A percentile compares a stretch with the other conserved stretches of the same genome.
Conservation (phyloP, 2,888 invertebrate species). For the Alitta virens region DNA sequence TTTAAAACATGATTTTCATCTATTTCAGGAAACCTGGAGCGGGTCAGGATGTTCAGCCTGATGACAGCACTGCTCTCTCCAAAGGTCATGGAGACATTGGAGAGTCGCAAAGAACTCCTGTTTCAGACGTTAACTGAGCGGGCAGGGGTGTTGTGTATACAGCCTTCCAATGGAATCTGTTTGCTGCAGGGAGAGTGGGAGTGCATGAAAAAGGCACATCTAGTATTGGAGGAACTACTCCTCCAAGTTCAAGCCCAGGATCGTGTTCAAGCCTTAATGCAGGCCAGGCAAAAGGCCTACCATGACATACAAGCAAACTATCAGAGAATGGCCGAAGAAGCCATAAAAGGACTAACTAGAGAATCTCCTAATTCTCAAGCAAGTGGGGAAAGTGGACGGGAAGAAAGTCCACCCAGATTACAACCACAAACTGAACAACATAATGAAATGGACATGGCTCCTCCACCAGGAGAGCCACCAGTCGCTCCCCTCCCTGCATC, state of each 20-base stretch:
- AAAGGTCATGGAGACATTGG: conserved; percentile 21
- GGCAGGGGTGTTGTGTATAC: conserved; percentile 25
- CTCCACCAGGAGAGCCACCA: no score
- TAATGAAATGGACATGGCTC: no score
- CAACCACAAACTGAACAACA: no score
- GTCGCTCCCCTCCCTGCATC: no score
- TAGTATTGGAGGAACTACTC: conserved; percentile 23
- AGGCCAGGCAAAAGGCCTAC: background rate
- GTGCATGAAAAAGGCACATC: conserved; percentile 28
- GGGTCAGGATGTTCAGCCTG: conserved; percentile 25
- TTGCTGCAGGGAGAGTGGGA: conserved; percentile 29
- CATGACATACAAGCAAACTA: background rate
- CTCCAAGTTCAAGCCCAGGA: conserved; percentile 22
- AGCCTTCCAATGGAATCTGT: conserved; percentile 22
- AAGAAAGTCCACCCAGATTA: no score
- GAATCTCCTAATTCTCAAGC: background rate
- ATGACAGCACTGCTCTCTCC: conserved; percentile 27
- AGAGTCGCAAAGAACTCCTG: conserved; percentile 17
- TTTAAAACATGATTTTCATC: no score
- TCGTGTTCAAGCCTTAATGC: background rate
- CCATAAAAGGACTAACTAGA: background rate
- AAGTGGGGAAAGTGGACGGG: background rate
- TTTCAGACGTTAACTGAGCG: conserved; percentile 19
- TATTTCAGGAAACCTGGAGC: background rate
- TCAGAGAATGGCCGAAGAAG: background rate